Evolutionary conservation across 1,140 invertebrate genomes (phyloP), one percentile per base, ranked within the genome.

Genomic region (Leptopilina boulardi): DNA sequence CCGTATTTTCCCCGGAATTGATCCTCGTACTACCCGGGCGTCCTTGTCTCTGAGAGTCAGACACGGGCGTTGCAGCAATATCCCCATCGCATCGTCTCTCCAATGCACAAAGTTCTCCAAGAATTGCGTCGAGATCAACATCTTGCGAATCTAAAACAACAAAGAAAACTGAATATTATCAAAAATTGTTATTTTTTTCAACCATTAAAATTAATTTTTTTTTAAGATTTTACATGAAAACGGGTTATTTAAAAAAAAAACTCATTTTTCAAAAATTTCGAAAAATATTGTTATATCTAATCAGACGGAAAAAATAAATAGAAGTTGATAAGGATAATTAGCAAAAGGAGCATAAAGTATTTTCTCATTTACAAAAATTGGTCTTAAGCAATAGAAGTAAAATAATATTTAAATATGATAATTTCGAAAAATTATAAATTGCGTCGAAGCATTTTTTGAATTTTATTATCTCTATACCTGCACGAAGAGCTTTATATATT

Each of bases 41-140:
- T 73, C 77, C 88, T 75, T 83, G 88, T 75, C 88, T 91, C 77
- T 86, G 91, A 84, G 87, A 87, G 82, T 89, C 92, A 54, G 89
- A 88, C 81, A 87, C 88, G 83, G 85, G 91, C 83, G 86, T 90
- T 71, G 83, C 89, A 77, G 84, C 91, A 82, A 94, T 93, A 87
- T 94, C 93, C 79, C 92, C 92, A 81, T 96, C 95, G 87, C 94
- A 97, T 83, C 95, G 94, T 54, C 94, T 94, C 87, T 97, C 97
- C 72, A 99, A 92, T 41, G 97, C 96, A 89, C 96, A 98, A 38
- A 99, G 91, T 90, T 99, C 98, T 30, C 97, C 97, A 26, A 99
- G 93, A 83, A 99, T 98, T 56, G 97, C 97, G 90, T 99, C 98
- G 86, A 99, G 92, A 90, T 99, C 98, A 30, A 98, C 96, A 91